Percentiles rank a stretch among this genome's conserved stretches.
phyloP scores from a whole-genome alignment of 2,113 vertebrate species.

The Lates calcarifer region DNA sequence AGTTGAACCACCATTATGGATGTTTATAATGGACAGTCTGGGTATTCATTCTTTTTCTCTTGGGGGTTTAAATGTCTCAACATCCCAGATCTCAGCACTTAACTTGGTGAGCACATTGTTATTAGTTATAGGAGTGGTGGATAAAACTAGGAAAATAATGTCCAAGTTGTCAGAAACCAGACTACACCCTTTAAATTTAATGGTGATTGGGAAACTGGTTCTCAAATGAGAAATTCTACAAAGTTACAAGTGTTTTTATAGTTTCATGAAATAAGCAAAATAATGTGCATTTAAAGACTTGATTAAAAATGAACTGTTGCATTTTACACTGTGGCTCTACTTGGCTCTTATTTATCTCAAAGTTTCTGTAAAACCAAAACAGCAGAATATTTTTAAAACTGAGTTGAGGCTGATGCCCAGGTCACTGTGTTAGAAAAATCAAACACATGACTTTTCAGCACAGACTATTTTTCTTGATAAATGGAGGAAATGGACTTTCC shows the following conservation, averaged over 20 bases:
- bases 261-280: not conserved
- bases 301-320: constrained; percentile 21
- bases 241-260: not conserved
- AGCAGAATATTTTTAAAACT: constrained; percentile 15
- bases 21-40: not conserved
- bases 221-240: not conserved
- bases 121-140: not conserved
- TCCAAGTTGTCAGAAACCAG: not conserved
- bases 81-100: not conserved
- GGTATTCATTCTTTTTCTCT: not conserved
- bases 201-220: not conserved
- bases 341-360: constrained; percentile 4
- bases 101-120: not conserved
- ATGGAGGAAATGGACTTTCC: constrained; percentile 69
- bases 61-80: not conserved
- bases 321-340: not conserved
- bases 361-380: constrained; percentile 22
- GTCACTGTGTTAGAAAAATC: constrained; percentile 36
- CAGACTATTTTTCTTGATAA: constrained; percentile 41
- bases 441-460: constrained; percentile 42
- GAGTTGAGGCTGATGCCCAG: not conserved
- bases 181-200: not conserved
- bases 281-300: constrained; percentile 7
- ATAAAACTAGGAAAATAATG: not conserved
- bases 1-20: not conserved